phyloP scores from a whole-genome alignment of 2,888 invertebrate species.

The Arge pagana region DNA sequence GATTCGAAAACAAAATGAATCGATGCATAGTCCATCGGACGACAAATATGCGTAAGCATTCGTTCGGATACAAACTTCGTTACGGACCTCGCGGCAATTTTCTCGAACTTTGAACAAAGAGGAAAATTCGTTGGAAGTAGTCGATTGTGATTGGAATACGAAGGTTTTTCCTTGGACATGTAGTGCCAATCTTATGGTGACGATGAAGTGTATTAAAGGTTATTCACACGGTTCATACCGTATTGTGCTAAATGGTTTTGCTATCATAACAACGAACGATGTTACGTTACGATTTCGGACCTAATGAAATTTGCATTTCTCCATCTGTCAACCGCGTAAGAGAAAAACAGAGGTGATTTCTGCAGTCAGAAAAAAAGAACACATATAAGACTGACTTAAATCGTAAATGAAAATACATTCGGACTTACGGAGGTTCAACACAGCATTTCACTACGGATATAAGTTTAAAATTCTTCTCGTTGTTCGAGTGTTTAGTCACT shows the following conservation, averaged over 20 bases:
- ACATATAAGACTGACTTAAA: slow-evolving; percentile 23
- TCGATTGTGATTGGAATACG: background rate
- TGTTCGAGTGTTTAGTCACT: slow-evolving; percentile 37
- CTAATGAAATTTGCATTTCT: slow-evolving; percentile 11
- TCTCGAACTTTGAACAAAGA: background rate
- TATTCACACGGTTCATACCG: slow-evolving; percentile 10
- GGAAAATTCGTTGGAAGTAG: background rate
- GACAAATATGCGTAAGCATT: too few relatives aligned
- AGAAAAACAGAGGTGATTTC: slow-evolving; percentile 2
- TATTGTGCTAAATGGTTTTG: slow-evolving; percentile 1
- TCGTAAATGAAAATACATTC: slow-evolving; percentile 24
- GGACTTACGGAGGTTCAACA: slow-evolving; percentile 35
- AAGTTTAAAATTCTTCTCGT: slow-evolving; percentile 29
- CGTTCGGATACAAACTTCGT: too few relatives aligned
- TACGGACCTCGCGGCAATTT: too few relatives aligned
- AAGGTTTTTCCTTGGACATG: background rate
- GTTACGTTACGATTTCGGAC: slow-evolving; percentile 19
- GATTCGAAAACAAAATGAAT: too few relatives aligned
- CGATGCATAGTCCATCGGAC: too few relatives aligned
- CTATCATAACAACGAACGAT: background rate
- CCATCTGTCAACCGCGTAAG: background rate
- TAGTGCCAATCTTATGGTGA: background rate
- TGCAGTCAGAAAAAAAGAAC: slow-evolving; percentile 18
- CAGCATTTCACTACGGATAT: slow-evolving; percentile 34
- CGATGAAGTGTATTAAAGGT: slow-evolving; percentile 11